phyloP scores from a whole-genome alignment of 53 echinoderm and acorn worm genomes.

The Stichopus horrens region DNA sequence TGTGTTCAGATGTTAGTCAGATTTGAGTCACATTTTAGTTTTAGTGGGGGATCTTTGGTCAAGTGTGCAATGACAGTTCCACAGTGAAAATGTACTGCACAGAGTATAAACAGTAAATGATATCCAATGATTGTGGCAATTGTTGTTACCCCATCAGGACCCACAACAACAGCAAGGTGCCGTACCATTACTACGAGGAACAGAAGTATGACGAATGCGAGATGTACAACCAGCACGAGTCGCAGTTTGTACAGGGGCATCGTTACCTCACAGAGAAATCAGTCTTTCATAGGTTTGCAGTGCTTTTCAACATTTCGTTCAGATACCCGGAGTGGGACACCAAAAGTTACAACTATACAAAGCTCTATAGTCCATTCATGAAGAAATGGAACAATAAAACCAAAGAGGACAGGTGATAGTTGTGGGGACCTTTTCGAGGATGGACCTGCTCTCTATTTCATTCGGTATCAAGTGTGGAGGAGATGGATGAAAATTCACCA shows the following conservation, averaged over 20 bases:
- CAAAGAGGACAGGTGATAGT: background rate
- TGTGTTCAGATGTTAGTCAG: too few species aligned
- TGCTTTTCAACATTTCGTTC: constrained; percentile 38
- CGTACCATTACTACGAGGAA: constrained; percentile 48
- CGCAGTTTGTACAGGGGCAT: constrained; percentile 37
- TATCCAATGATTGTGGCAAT: background rate
- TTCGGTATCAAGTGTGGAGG: too few species aligned
- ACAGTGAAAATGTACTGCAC: too few species aligned
- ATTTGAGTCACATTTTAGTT: too few species aligned
- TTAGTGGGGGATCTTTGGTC: too few species aligned
- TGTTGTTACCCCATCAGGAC: constrained; percentile 20
- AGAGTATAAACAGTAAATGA: too few species aligned
- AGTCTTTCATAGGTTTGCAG: constrained; percentile 43
- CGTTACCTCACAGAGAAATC: constrained; percentile 50
- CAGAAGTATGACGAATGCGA: constrained; percentile 47
- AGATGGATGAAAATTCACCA: too few species aligned
- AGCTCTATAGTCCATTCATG: constrained; percentile 38
- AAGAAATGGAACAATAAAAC: constrained; percentile 37
- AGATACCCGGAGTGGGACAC: constrained; percentile 35
- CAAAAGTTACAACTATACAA: constrained; percentile 18
- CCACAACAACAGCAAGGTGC: constrained; percentile 20
- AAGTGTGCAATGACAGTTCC: too few species aligned
- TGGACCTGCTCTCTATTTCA: too few species aligned
- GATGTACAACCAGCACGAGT: constrained; percentile 45
- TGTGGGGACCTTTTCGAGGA: background rate